A percentile compares a stretch with the other conserved stretches of the same genome.
Conservation (phyloP, 2,113 vertebrate genomes). For the Rattus norvegicus region DNA sequence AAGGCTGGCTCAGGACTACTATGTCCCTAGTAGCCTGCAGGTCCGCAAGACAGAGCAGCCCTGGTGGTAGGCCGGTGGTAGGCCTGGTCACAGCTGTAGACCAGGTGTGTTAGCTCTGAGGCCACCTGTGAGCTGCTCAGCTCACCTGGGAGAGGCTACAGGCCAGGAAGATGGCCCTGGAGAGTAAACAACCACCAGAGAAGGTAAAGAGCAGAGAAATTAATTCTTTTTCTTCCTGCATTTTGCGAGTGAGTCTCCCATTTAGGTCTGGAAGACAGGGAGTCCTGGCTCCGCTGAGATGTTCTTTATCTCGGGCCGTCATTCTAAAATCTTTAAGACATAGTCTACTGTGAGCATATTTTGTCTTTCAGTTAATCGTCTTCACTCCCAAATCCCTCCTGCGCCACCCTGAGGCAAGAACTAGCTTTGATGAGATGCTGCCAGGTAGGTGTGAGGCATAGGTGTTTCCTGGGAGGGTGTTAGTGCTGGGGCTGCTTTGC, state of each 20-base stretch:
- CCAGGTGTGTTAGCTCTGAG: not conserved
- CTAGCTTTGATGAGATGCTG: constrained; percentile 95
- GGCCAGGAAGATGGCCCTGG: not conserved
- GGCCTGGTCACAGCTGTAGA: not conserved
- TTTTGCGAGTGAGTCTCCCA: not conserved
- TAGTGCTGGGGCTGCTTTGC: not conserved
- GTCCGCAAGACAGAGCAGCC: not conserved
- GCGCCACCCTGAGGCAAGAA: constrained; percentile 95
- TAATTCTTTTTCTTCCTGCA: not conserved
- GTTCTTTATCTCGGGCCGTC: not conserved
- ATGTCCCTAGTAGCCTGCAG: not conserved
- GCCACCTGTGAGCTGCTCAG: not conserved
- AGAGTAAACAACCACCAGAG: not conserved
- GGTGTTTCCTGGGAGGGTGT: not conserved
- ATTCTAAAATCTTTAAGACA: not conserved
- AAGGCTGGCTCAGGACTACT: not conserved
- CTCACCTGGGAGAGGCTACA: not conserved
- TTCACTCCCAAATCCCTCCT: constrained; percentile 96
- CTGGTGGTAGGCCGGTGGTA: not conserved
- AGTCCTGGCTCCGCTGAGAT: not conserved
- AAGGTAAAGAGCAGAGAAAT: not conserved
- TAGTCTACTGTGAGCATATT: not conserved
- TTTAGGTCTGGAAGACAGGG: not conserved
- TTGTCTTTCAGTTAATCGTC: constrained; percentile 91
- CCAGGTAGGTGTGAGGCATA: constrained; percentile 85